Base-by-base conservation (phyloP, 2,113 vertebrate genomes). In the Cyphomyrus discorhynchus region DNA sequence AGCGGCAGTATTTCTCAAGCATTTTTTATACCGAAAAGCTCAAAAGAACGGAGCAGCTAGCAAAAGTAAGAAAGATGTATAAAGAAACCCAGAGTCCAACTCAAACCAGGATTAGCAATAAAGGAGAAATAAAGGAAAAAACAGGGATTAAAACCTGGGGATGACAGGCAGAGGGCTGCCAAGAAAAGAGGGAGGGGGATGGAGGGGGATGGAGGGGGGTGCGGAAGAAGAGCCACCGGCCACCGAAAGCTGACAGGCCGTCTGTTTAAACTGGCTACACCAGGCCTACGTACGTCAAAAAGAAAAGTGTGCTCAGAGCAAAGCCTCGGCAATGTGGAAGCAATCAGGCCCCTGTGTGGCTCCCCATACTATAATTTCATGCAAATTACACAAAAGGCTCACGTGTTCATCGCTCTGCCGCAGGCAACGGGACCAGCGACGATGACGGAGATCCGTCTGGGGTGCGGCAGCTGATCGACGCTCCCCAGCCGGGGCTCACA, bases 311-410 rank as follows among this genome's bases (percentile, higher is more conserved):
- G 19, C 17, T 19, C 86, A 11, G 49, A 11, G 92, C 93, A 89
- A 90, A 92, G 88, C 92, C 92, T 92, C 92, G 92, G 92, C 94
- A 95, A 94, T 95, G 91, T 95, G 94, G 93, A 94, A 95, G 93
- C 93, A 96, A 95, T 96, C 95, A 95, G 52, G 50, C 24, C 50
- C 24, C 49, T 52, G 50, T 52, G 27, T 11, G 31, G 27, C 86
- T 50, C 52, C 86, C 27, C 27, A 35, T 31, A 56, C 31, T 35
- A 53, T 87, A 13, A 35, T 87, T 80, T 31, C 3, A 56, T 8
- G 24, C 74, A 74, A 42, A 88, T 31, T 84, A 85, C 31, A n/a
- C 49, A 42, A 56, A 87, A 35, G 86, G 49, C n/a, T 35, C 24
- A 27, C 50, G 13, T 31, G n/a, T 87, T 53, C 49, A 31, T 56